Conservation (phyloP, 2,888 invertebrate species). For the Euproctis similis region DNA sequence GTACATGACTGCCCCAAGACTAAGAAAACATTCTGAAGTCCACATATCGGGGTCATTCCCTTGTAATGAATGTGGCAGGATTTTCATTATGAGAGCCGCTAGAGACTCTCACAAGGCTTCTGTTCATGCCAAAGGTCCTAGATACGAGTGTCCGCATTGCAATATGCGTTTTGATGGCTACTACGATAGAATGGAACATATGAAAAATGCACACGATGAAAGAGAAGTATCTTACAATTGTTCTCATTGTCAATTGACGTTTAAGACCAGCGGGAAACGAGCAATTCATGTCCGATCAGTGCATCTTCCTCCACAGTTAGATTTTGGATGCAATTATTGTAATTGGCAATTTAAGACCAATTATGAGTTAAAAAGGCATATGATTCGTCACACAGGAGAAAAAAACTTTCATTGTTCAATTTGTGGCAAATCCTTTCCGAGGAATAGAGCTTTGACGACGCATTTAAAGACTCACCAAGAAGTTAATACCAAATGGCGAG, state of each 20-base stretch:
- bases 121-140: conserved; percentile 49
- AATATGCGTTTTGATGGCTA: conserved; percentile 54
- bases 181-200: conserved; percentile 56
- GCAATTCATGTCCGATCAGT: conserved; percentile 47
- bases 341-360: conserved; percentile 58
- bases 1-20: conserved; percentile 56
- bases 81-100: conserved; percentile 52
- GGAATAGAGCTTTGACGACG: conserved; percentile 41
- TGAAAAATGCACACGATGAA: conserved; percentile 54
- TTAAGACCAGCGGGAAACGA: conserved; percentile 58
- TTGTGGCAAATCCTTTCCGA: conserved; percentile 52
- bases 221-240: conserved; percentile 53
- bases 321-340: conserved; percentile 46
- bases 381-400: conserved; percentile 54
- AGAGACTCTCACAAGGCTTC: conserved; percentile 58
- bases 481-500: conserved; percentile 44
- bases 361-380: conserved; percentile 57
- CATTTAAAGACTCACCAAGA: conserved; percentile 57
- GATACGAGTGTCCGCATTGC: conserved; percentile 64
- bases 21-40: conserved; percentile 62
- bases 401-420: conserved; percentile 47
- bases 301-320: conserved; percentile 49
- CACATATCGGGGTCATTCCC: conserved; percentile 58
- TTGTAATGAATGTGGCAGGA: conserved; percentile 51
- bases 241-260: conserved; percentile 48